phyloP scores from a whole-genome alignment of 2,888 invertebrate species.

The Ormyrus thymus region DNA sequence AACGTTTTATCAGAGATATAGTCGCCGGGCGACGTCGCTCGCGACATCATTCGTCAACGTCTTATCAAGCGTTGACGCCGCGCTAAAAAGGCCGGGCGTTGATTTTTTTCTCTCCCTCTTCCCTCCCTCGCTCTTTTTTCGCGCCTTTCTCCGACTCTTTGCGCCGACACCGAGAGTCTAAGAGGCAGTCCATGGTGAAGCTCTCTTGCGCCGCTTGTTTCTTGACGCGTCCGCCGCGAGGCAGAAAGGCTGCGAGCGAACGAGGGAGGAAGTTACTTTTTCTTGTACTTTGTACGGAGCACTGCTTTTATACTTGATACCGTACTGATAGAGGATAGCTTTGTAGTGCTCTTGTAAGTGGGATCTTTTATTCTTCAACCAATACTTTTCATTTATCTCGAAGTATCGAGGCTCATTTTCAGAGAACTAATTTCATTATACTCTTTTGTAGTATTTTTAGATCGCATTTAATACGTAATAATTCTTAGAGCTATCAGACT shows the following conservation, averaged over 20 bases:
- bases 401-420: too few relatives aligned
- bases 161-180: not conserved
- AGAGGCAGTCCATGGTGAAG: slow-evolving; percentile 5
- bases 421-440: too few relatives aligned
- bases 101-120: slow-evolving; percentile 27
- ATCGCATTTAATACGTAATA: too few relatives aligned
- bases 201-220: not conserved
- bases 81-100: slow-evolving; percentile 44
- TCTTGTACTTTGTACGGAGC: not conserved
- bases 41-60: slow-evolving; percentile 70
- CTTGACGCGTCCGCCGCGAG: not conserved
- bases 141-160: not conserved
- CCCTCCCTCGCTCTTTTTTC: not conserved
- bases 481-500: too few relatives aligned
- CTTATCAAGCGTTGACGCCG: slow-evolving; percentile 64
- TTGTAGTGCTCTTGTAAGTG: too few relatives aligned
- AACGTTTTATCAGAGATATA: slow-evolving; percentile 63
- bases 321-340: too few relatives aligned
- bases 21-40: slow-evolving; percentile 54
- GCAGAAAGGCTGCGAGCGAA: not conserved
- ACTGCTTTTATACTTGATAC: too few relatives aligned
- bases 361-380: too few relatives aligned
- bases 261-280: not conserved
- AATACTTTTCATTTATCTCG: too few relatives aligned
- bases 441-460: too few relatives aligned